Percentiles rank a stretch among this genome's conserved stretches.
phyloP scores from a whole-genome alignment of 2,113 vertebrate genomes.

The Trochalopteron elliotii region DNA sequence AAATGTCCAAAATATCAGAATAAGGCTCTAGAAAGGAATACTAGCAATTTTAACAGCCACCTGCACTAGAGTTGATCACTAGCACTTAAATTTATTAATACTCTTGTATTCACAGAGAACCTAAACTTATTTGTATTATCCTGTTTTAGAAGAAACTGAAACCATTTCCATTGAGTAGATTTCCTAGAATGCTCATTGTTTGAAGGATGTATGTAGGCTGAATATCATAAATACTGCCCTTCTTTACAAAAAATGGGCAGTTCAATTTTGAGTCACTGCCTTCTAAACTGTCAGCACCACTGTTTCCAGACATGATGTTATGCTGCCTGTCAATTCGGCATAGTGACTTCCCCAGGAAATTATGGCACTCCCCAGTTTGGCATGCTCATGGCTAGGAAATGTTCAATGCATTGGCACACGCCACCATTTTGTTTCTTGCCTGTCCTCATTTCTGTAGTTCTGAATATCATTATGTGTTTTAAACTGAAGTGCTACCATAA shows the following conservation, averaged over 20 bases:
- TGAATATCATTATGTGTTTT: background rate
- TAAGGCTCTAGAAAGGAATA: background rate
- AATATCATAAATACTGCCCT: background rate
- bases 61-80: background rate
- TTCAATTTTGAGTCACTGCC: background rate
- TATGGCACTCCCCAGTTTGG: background rate
- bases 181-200: background rate
- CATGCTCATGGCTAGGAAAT: background rate
- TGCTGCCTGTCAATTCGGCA: background rate
- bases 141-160: background rate
- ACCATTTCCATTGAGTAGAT: background rate
- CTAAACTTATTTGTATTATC: background rate
- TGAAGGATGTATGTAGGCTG: background rate
- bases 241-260: background rate
- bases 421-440: background rate
- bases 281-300: background rate
- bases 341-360: background rate
- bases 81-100: background rate
- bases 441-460: background rate
- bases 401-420: background rate
- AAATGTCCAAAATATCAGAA: background rate
- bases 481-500: background rate
- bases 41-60: background rate
- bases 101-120: background rate
- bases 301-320: background rate